These are phyloP conservation scores for Ascidia mentula DNA, from an alignment of 23 tunicate genomes.

Conservation along the genomic window DNA sequence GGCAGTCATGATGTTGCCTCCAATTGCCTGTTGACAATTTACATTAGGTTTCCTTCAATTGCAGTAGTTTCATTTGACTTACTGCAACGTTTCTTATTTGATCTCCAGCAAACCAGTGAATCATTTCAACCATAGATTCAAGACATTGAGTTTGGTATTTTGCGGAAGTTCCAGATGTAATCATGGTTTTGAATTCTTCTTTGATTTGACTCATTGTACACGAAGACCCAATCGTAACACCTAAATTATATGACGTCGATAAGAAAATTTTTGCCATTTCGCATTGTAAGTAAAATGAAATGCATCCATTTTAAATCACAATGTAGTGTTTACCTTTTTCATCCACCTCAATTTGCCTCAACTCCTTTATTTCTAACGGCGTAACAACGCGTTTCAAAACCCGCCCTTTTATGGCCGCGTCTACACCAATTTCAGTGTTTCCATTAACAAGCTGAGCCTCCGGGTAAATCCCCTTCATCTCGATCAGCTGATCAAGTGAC, in stretches of 20 bases:
- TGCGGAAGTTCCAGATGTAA: not conserved
- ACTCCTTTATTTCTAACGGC: slow-evolving; percentile 46
- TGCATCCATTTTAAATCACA: no score
- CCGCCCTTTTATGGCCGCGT: slow-evolving; percentile 76
- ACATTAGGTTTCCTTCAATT: no score
- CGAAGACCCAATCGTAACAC: slow-evolving; percentile 74
- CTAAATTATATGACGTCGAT: no score
- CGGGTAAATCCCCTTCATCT: slow-evolving; percentile 49
- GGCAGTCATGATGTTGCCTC: slow-evolving; percentile 91
- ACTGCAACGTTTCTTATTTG: slow-evolving; percentile 96
- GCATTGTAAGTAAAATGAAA: no score
- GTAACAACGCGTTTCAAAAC: slow-evolving; percentile 36
- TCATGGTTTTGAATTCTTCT: slow-evolving; percentile 5
- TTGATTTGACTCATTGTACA: slow-evolving; percentile 45
- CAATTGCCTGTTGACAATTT: slow-evolving; percentile 42
- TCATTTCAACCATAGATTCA: slow-evolving; percentile 53
- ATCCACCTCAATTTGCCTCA: not conserved
- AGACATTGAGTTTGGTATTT: slow-evolving; percentile 42
- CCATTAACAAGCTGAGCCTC: slow-evolving; percentile 79
- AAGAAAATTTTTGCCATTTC: no score
- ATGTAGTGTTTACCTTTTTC: no score
- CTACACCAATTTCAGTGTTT: slow-evolving; percentile 89
- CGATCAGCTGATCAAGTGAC: slow-evolving; percentile 44
- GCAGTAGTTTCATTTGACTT: no score
- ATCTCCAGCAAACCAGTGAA: slow-evolving; percentile 90